Evolutionary conservation across 2,113 vertebrate genomes (phyloP), one percentile per base, ranked within the genome.

Genomic region (Diadophis punctatus): DNA sequence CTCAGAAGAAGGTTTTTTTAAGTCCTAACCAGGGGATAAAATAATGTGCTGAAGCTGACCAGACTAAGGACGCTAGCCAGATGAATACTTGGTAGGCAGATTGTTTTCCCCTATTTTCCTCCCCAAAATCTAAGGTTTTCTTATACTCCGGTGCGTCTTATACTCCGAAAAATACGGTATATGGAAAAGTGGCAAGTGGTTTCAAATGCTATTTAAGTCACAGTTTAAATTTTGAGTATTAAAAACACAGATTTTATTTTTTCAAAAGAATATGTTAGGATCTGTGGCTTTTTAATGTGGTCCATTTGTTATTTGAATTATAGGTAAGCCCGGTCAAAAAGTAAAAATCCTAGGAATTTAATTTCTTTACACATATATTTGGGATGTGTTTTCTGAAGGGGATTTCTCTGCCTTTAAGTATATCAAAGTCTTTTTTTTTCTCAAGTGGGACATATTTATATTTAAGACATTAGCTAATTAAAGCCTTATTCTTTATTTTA

Each of bases 331-430:
- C 39, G 85, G 22, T 52, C 68, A 86, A 34, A 88, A 60, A 63
- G 8, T 49, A 63, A 80, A 91, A 91, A 89, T 93, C 90, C 87
- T 92, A 25, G 84, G 48, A 88, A 89, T 84, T 86, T 74, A 25
- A 30, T 93, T 56, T 88, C 60, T 90, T 92, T 48, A 91, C 49
- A 86, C 51, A 91, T 34, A 68, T 34, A 14, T 22, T 12, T 56
- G n/a, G 58, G 94, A 95, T 92, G 4, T 43, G 34, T 39, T 80
- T 80, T 80, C 68, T 80, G 68, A 39, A 80, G 18, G 0, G 14
- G 7, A 80, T 80, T 80, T 80, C 6, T 39, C 68, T 34, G n/a
- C 14, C 68, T 80, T 74, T 74, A 2, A 68, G 16, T 22, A 34
- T 80, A 80, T 20, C 16, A 39, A 80, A 39, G 2, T 6, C n/a